Evolutionary conservation across 2,797 vertebrate genomes (phyloP).

Genomic region (Arremon aurantiirostris): DNA sequence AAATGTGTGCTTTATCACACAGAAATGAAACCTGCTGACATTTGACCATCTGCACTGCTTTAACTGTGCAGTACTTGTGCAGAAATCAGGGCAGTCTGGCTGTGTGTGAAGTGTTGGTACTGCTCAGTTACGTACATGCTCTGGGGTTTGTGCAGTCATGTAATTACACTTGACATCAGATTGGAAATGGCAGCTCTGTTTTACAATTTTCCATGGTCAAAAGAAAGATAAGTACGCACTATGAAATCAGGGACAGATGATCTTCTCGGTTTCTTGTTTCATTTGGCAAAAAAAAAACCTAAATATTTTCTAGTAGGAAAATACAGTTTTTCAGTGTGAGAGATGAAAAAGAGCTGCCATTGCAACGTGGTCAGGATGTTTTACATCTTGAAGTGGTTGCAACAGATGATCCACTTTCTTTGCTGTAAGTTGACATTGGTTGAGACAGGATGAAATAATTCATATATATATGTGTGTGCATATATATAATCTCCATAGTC

Average conservation of each 20-base stretch:
- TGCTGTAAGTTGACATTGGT: neutral
- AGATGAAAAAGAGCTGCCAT: neutral
- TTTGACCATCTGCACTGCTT: neutral
- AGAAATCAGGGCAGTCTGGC: neutral
- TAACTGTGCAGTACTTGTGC: neutral
- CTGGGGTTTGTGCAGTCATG: neutral
- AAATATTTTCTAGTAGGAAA: neutral
- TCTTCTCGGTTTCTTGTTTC: neutral
- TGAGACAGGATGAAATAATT: neutral
- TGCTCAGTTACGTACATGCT: rapidly evolving
- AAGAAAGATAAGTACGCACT: neutral
- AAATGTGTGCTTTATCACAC: neutral
- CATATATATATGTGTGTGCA: neutral
- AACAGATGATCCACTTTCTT: neutral
- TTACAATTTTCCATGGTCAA: neutral
- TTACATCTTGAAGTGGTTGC: neutral
- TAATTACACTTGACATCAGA: neutral
- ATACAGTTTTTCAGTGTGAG: neutral
- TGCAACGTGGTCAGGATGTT: neutral
- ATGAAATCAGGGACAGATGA: neutral
- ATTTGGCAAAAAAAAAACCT: neutral
- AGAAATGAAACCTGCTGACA: neutral
- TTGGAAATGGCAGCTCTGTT: neutral
- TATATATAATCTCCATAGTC: neutral
- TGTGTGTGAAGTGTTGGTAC: neutral